Percentiles rank a stretch among this genome's conserved stretches.
Conservation (phyloP, 2,888 invertebrate species). For the Tipula unca region DNA sequence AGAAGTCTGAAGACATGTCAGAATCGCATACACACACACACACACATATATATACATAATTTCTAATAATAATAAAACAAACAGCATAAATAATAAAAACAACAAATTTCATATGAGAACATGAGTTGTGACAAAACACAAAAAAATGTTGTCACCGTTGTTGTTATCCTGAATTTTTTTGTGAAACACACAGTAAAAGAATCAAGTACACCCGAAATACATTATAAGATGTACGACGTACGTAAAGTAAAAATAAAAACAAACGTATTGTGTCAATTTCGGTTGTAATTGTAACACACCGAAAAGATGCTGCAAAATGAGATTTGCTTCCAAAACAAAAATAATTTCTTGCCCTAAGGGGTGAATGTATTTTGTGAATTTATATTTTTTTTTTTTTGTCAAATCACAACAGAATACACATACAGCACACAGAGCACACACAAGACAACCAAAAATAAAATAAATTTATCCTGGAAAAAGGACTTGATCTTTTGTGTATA, state of each 20-base stretch:
- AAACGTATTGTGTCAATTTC: neutral
- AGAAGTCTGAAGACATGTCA: neutral
- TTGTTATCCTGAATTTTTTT: neutral
- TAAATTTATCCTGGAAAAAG: neutral
- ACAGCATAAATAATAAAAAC: neutral
- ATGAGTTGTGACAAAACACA: neutral
- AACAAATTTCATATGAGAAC: neutral
- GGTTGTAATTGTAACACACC: neutral
- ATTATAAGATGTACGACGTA: neutral
- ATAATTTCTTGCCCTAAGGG: neutral
- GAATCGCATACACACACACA: neutral
- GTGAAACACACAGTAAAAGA: neutral
- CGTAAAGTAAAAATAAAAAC: too few species aligned
- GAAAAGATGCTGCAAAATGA: neutral
- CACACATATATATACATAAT: too few species aligned
- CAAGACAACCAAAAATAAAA: neutral
- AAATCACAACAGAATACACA: neutral
- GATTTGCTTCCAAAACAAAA: neutral
- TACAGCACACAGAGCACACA: neutral
- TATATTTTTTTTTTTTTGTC: neutral
- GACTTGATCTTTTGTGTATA: neutral
- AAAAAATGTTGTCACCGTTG: neutral
- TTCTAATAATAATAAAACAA: conserved; percentile 14
- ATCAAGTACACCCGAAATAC: neutral
- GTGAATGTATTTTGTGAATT: neutral